Percentiles rank a stretch among this genome's conserved stretches.
Evolutionary conservation across 2,797 vertebrate genomes (phyloP).

Genomic region (Chiloscyllium punctatum): DNA sequence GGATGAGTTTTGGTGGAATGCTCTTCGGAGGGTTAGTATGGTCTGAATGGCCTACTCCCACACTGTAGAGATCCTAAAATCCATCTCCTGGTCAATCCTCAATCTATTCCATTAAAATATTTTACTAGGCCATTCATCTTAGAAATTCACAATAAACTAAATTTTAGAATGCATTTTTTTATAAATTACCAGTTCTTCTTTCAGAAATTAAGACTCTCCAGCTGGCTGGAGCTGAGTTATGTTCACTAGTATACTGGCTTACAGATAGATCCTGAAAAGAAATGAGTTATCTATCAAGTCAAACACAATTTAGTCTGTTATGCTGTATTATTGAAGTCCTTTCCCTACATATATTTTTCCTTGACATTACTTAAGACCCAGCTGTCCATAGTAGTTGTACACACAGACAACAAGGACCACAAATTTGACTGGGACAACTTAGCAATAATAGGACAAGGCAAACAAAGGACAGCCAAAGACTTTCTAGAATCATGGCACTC

Average conservation of each 20-base stretch:
- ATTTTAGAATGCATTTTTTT: background rate
- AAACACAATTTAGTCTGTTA: background rate
- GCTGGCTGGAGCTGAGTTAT: background rate
- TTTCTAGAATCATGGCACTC: too few relatives aligned
- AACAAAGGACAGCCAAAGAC: too few relatives aligned
- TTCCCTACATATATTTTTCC: background rate
- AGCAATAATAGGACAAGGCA: too few relatives aligned
- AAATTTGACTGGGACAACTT: too few relatives aligned
- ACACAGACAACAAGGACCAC: too few relatives aligned
- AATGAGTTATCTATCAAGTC: background rate
- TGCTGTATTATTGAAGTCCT: background rate
- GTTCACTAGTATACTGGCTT: background rate
- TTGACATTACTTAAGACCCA: background rate
- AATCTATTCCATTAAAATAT: background rate
- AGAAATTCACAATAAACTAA: background rate
- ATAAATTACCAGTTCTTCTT: background rate
- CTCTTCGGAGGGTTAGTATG: too few relatives aligned
- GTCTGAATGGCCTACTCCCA: too few relatives aligned
- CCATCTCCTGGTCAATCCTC: background rate
- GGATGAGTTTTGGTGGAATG: too few relatives aligned
- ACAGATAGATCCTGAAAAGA: background rate
- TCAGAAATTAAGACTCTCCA: background rate
- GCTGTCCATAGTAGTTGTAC: too few relatives aligned
- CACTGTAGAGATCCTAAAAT: too few relatives aligned
- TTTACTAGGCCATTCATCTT: background rate